Evolutionary conservation across 2,888 invertebrate genomes (phyloP).

Genomic region (Cryptocephalus primarius): DNA sequence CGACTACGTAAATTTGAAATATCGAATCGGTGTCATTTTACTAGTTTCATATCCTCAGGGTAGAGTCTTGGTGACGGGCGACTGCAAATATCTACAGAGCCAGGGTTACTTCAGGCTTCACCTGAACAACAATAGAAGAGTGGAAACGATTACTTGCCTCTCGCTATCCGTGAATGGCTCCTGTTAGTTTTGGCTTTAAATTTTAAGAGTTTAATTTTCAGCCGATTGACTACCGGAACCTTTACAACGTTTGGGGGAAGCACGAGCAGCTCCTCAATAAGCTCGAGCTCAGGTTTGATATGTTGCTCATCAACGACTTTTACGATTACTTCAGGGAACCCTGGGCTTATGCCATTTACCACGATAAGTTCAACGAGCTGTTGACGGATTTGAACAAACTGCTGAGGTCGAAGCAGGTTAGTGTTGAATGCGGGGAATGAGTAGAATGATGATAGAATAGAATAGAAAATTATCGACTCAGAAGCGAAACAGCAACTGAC

Average conservation of each 20-base stretch:
- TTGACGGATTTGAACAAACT: slow-evolving; percentile 19
- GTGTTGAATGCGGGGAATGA: neutral
- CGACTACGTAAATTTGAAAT: slow-evolving; percentile 23
- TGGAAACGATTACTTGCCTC: slow-evolving; percentile 52
- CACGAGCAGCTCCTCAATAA: slow-evolving; percentile 64
- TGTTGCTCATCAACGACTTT: slow-evolving; percentile 52
- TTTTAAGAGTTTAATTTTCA: slow-evolving; percentile 19
- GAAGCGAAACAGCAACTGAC: too few species aligned
- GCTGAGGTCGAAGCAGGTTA: slow-evolving; percentile 17
- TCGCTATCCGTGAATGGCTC: slow-evolving; percentile 39
- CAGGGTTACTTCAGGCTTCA: slow-evolving; percentile 50
- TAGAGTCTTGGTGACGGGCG: slow-evolving; percentile 46
- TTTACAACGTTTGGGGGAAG: slow-evolving; percentile 56
- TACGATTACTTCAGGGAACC: slow-evolving; percentile 55
- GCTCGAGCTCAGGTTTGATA: slow-evolving; percentile 47
- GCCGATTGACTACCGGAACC: slow-evolving; percentile 46
- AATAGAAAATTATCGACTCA: too few species aligned
- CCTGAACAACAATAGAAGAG: slow-evolving; percentile 43
- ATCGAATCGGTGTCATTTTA: neutral
- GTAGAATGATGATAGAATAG: too few species aligned
- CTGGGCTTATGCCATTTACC: slow-evolving; percentile 53
- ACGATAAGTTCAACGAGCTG: slow-evolving; percentile 46
- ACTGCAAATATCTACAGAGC: slow-evolving; percentile 29
- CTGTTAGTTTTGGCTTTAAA: neutral
- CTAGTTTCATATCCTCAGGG: slow-evolving; percentile 38